Conservation (phyloP, 2,113 vertebrate species). For the Pipra filicauda region DNA sequence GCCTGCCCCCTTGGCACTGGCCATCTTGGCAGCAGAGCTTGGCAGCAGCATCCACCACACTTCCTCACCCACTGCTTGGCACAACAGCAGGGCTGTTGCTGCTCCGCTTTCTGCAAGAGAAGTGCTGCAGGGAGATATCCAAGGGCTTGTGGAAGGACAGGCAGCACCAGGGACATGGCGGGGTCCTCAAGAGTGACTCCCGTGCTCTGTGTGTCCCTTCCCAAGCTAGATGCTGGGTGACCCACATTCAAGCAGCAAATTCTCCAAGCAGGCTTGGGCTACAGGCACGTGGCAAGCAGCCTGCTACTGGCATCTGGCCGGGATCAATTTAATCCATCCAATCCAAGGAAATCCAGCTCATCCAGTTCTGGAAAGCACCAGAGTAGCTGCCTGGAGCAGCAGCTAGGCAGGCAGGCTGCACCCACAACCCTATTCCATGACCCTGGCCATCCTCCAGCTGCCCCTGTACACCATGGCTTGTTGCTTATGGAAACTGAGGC, state of each 20-base stretch:
- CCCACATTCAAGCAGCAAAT: rapidly evolving
- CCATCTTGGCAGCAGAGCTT: not conserved
- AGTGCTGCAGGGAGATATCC: rapidly evolving
- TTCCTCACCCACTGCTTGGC: not conserved
- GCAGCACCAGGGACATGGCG: not conserved
- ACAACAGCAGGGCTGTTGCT: not conserved
- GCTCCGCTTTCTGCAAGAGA: not conserved
- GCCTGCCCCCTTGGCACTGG: rapidly evolving
- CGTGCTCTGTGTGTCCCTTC: not conserved
- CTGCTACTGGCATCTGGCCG: rapidly evolving
- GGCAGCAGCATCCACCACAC: not conserved
- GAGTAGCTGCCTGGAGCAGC: not conserved
- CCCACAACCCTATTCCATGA: not conserved
- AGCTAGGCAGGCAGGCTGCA: not conserved
- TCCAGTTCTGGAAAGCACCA: not conserved
- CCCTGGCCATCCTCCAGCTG: not conserved
- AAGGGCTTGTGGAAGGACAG: not conserved
- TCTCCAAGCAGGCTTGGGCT: not conserved
- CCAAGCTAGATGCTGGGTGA: not conserved
- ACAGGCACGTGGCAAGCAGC: not conserved
- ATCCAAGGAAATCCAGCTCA: not conserved
- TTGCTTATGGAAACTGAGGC: rapidly evolving
- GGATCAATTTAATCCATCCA: not conserved
- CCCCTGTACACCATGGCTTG: rapidly evolving
- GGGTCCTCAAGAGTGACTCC: not conserved